These are phyloP conservation scores for Oxystoma pomonae DNA, from an alignment of 2,888 invertebrate species.

Conservation along the genomic window DNA sequence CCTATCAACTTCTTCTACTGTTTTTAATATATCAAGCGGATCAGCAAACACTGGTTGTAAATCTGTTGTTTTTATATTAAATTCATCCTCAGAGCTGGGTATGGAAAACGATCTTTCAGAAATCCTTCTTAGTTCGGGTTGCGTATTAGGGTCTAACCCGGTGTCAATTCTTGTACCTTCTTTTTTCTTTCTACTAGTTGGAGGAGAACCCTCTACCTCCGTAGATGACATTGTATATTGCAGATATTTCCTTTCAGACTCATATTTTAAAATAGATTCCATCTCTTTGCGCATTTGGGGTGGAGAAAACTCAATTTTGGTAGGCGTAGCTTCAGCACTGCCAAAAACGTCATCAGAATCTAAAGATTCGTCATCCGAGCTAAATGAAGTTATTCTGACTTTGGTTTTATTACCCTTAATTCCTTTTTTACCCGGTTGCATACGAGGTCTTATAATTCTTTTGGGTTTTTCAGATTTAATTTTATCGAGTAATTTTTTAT, in stretches of 20 bases:
- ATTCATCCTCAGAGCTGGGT: slow-evolving; percentile 70
- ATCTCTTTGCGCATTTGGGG: slow-evolving; percentile 73
- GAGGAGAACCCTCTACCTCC: slow-evolving; percentile 73
- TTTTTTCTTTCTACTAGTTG: slow-evolving; percentile 66
- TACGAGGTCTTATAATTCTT: slow-evolving; percentile 58
- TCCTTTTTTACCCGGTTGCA: slow-evolving; percentile 57
- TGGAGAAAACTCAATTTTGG: slow-evolving; percentile 68
- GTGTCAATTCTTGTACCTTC: slow-evolving; percentile 54
- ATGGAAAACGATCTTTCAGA: slow-evolving; percentile 72
- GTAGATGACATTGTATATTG: slow-evolving; percentile 66
- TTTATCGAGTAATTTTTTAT: slow-evolving; percentile 43
- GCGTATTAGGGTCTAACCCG: slow-evolving; percentile 59
- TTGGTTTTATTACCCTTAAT: slow-evolving; percentile 62
- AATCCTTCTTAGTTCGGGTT: slow-evolving; percentile 64
- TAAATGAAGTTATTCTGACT: slow-evolving; percentile 71
- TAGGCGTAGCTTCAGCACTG: slow-evolving; percentile 69
- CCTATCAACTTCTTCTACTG: slow-evolving; percentile 40
- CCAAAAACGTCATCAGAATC: slow-evolving; percentile 76
- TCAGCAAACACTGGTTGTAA: slow-evolving; percentile 46
- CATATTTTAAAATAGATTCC: slow-evolving; percentile 67
- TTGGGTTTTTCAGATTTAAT: slow-evolving; percentile 63
- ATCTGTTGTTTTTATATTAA: slow-evolving; percentile 57
- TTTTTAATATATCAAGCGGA: slow-evolving; percentile 34
- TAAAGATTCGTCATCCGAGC: slow-evolving; percentile 71
- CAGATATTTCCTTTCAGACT: slow-evolving; percentile 63